Conservation (phyloP, 37 sponge, comb jelly and placozoan genomes). For the Diacarnus erythraeanus region DNA sequence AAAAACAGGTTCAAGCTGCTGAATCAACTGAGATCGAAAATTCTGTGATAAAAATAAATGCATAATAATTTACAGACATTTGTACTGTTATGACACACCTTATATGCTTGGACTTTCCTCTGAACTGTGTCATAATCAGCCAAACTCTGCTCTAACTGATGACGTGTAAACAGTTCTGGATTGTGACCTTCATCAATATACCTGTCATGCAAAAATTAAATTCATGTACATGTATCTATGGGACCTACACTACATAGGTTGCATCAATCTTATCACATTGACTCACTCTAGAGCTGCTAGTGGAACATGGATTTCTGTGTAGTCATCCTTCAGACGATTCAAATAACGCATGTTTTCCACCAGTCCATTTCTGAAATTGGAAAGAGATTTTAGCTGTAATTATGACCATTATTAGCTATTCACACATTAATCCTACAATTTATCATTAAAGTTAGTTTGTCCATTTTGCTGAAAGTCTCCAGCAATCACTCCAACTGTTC, state of each 20-base stretch:
- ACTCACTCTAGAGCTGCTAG: constrained; percentile 70
- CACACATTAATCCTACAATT: constrained; percentile 44
- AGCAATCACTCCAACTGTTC: constrained; percentile 79
- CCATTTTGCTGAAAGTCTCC: constrained; percentile 77
- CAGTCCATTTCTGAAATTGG: constrained; percentile 40
- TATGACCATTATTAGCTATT: background rate
- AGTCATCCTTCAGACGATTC: constrained; percentile 54
- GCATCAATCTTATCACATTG: too few species aligned
- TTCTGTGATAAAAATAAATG: constrained; percentile 42
- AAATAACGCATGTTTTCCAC: constrained; percentile 62
- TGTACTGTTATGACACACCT: constrained; percentile 13
- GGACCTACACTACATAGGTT: too few species aligned
- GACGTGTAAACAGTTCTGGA: constrained; percentile 73
- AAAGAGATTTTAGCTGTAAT: background rate
- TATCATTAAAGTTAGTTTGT: constrained; percentile 63
- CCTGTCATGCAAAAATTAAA: too few species aligned
- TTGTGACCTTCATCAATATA: constrained; percentile 73
- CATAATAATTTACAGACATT: too few species aligned
- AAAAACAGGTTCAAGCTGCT: constrained; percentile 60
- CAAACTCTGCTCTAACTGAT: constrained; percentile 62
- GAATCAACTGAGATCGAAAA: constrained; percentile 63
- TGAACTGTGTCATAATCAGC: constrained; percentile 54
- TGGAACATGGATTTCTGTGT: constrained; percentile 61
- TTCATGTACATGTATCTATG: too few species aligned
- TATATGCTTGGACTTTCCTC: constrained; percentile 64